These are phyloP conservation scores for Sander lucioperca DNA, from an alignment of 2,113 vertebrate species.

Conservation along the genomic window DNA sequence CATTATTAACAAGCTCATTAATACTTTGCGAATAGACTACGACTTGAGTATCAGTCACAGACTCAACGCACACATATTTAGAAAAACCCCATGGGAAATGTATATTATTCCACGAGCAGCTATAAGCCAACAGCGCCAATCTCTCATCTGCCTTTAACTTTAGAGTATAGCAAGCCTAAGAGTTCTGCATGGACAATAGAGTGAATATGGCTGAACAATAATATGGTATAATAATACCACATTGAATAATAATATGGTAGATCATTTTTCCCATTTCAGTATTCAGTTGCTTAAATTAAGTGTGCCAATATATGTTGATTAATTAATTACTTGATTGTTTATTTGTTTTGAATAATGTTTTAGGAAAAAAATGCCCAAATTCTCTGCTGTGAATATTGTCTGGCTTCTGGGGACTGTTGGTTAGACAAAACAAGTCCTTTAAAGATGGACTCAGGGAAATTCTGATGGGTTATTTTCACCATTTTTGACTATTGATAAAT, in stretches of 20 bases:
- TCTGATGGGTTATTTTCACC: no score
- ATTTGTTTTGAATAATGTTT: not conserved
- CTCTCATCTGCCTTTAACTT: not conserved
- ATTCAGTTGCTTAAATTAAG: not conserved
- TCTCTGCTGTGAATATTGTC: not conserved
- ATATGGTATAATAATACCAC: no score
- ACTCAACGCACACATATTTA: not conserved
- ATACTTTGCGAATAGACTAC: no score
- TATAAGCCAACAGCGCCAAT: no score
- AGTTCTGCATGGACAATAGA: not conserved
- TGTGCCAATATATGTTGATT: not conserved
- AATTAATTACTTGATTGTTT: not conserved
- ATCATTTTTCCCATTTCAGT: not conserved
- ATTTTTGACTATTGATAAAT: not conserved
- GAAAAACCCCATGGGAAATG: not conserved
- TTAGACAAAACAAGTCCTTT: not conserved
- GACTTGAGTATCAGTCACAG: no score
- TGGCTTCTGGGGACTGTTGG: not conserved
- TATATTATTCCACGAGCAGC: not conserved
- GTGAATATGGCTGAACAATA: not conserved
- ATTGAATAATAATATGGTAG: not conserved
- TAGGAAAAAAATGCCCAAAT: not conserved
- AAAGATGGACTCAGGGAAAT: not conserved
- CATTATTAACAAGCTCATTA: no score
- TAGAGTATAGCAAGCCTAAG: not conserved